Evolutionary conservation across 2,113 vertebrate species (phyloP).

Genomic region (Mesocricetus auratus): DNA sequence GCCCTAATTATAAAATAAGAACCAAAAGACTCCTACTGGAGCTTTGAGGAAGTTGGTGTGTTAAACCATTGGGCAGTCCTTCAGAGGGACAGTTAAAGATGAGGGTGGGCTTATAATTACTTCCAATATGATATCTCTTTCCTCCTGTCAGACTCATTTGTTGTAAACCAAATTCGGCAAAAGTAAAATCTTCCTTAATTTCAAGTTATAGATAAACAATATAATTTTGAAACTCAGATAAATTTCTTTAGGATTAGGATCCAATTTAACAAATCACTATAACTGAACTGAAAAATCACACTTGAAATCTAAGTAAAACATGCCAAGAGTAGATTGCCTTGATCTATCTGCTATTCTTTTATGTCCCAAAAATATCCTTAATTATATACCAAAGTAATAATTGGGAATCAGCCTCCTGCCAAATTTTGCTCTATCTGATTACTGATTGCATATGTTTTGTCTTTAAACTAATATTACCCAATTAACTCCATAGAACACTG

Average conservation of each 20-base stretch:
- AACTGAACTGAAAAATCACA: neutral
- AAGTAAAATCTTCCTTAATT: neutral
- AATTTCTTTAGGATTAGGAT: neutral
- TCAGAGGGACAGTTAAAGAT: neutral
- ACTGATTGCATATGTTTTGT: neutral
- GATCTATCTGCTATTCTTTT: neutral
- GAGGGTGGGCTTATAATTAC: neutral
- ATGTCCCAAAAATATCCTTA: neutral
- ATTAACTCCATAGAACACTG: slow-evolving; percentile 11
- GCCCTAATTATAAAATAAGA: neutral
- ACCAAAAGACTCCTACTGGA: neutral
- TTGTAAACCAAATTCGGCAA: neutral
- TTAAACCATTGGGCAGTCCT: neutral
- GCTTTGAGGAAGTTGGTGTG: neutral
- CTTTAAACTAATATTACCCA: slow-evolving; percentile 8
- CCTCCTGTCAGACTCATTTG: neutral
- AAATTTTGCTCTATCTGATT: neutral
- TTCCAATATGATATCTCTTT: neutral
- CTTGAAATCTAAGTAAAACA: neutral
- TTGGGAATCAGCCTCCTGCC: neutral
- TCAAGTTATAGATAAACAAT: neutral
- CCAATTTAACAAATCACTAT: slow-evolving; percentile 27
- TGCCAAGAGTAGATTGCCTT: neutral
- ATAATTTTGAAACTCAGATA: neutral
- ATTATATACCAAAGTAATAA: neutral